Evolutionary conservation across 1,140 invertebrate species (phyloP).

Genomic region (Drosophila ficusphila): DNA sequence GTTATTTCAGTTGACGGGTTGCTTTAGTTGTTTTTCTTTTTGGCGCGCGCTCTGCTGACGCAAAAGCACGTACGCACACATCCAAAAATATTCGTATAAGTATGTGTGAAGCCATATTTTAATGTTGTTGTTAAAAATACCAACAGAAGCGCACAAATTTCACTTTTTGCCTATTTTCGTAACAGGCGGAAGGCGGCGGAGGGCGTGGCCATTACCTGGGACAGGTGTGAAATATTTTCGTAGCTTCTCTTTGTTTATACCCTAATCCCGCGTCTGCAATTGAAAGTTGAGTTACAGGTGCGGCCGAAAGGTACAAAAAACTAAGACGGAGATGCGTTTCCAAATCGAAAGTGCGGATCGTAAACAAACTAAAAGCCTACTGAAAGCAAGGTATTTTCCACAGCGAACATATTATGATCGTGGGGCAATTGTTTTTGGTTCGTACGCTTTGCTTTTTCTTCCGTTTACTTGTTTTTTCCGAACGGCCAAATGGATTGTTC

Average conservation of each 20-base stretch:
- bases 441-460: constrained; percentile 26
- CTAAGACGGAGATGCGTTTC: constrained; percentile 13
- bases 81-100: background rate
- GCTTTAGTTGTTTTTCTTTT: constrained; percentile 18
- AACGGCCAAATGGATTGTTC: constrained; percentile 14
- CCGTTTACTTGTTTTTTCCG: background rate
- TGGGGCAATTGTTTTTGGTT: constrained; percentile 38
- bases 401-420: constrained; percentile 24
- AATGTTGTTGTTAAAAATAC: constrained; percentile 36
- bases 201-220: constrained; percentile 26
- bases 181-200: constrained; percentile 28
- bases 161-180: constrained; percentile 75
- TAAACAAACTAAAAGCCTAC: constrained; percentile 22
- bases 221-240: constrained; percentile 66
- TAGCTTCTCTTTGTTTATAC: constrained; percentile 27
- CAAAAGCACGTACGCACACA: constrained; percentile 67
- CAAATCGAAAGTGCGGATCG: constrained; percentile 32
- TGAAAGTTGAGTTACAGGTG: constrained; percentile 20
- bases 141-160: constrained; percentile 48
- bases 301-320: background rate
- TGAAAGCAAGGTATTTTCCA: constrained; percentile 22
- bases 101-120: constrained; percentile 28
- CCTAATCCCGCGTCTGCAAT: constrained; percentile 31
- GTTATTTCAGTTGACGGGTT: constrained; percentile 8
- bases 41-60: constrained; percentile 62